Conservation (phyloP, 2,113 vertebrate species). For the Lichenostomus cassidix region DNA sequence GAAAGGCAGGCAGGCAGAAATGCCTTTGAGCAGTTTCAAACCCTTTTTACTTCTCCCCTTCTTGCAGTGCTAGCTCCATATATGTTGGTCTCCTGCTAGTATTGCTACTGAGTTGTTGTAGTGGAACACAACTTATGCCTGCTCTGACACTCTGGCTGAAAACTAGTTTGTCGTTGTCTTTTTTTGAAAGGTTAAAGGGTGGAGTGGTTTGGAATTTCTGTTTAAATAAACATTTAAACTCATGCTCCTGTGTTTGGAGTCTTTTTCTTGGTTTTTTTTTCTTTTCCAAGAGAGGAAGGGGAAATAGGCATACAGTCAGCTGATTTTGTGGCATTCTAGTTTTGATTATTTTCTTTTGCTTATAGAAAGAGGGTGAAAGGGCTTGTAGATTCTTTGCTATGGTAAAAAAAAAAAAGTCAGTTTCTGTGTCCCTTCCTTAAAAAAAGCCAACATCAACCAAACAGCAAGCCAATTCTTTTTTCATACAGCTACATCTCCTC, state of each 20-base stretch:
- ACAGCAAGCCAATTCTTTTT: background rate
- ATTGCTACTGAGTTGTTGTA: slow-evolving; percentile 66
- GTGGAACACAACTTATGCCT: slow-evolving; percentile 60
- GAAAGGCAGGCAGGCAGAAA: slow-evolving; percentile 52
- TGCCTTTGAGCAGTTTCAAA: slow-evolving; percentile 64
- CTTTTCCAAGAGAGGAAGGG: background rate
- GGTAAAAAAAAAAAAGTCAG: background rate
- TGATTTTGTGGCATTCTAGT: background rate
- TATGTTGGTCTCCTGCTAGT: slow-evolving; percentile 63
- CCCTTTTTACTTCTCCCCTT: slow-evolving; percentile 44
- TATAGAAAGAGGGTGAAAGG: background rate
- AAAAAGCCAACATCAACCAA: background rate
- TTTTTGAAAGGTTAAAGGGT: slow-evolving; percentile 73
- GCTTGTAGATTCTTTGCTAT: background rate
- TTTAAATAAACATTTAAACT: slow-evolving; percentile 80
- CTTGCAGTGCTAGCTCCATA: slow-evolving; percentile 55
- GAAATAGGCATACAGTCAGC: background rate
- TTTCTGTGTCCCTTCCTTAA: background rate
- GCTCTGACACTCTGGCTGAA: slow-evolving; percentile 70
- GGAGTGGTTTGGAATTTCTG: slow-evolving; percentile 80
- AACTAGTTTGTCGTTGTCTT: slow-evolving; percentile 71
- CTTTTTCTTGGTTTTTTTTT: background rate
- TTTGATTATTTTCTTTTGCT: background rate
- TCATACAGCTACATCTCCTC: background rate
- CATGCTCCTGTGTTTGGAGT: background rate